Base-by-base conservation (phyloP, 2,797 vertebrate species). In the Smutsia temminckii region DNA sequence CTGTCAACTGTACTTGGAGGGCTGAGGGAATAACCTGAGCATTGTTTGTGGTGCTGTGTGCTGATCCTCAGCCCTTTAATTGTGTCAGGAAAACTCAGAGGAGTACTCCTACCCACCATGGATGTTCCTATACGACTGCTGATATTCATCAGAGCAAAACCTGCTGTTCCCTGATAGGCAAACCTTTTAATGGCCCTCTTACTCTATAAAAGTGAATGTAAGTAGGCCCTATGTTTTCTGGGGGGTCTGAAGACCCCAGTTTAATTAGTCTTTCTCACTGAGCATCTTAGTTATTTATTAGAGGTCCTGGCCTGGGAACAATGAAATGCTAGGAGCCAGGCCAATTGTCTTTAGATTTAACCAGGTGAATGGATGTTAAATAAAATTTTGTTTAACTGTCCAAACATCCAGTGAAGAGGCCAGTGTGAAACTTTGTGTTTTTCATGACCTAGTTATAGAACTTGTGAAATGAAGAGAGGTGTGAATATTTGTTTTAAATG, bases 381-480 rank as follows among this genome's bases (percentile, higher is more conserved):
- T 95, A 64, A 92, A 85, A 84, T 71, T 94, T 86, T 72, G n/a
- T 53, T 96, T 90, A 71, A 74, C 23, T 94, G 46, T 85, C 92
- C 87, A 87, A 84, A 91, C 40, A 85, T 77, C 49, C 29, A 81
- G 17, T 61, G 51, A 95, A 37, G 66, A 92, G 57, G 29, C 18
- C 80, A 61, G 17, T 42, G n/a, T 93, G 92, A 94, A 83, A 90
- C 51, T 77, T 77, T 8, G 10, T 37, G 40, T 72, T 92, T 91
- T 89, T 86, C 71, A 74, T 37, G 85, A 32, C 32, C 18, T 90
- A 20, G 23, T 51, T 80, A 71, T 32, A 83, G 59, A 92, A 88
- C 34, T 61, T 10, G 49, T 83, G 34, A 81, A 84, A 75, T 91
- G 80, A 86, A 85, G 91, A 63, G 14, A 78, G 53, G 8, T 8